These are phyloP conservation scores for Acrobasis consociella DNA, from an alignment of 2,888 invertebrate genomes.

Conservation along the genomic window DNA sequence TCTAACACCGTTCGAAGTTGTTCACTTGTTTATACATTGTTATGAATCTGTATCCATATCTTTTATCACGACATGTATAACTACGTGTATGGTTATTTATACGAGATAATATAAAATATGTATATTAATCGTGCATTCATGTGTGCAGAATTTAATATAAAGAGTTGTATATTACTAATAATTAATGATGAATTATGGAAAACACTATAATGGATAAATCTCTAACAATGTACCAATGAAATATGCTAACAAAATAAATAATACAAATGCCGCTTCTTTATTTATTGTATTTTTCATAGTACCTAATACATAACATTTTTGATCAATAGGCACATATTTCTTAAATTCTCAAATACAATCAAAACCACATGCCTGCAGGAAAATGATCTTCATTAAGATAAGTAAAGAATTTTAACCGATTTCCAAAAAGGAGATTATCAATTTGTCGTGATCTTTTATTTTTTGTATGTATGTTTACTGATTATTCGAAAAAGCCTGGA, in stretches of 20 bases:
- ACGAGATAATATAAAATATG: conserved; percentile 70
- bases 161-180: conserved; percentile 77
- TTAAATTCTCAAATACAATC: too few species aligned
- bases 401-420: too few species aligned
- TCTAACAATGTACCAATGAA: conserved; percentile 81
- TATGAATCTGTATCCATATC: conserved; percentile 78
- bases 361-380: too few species aligned
- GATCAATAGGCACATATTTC: too few species aligned
- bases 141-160: conserved; percentile 76
- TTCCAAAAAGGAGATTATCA: too few species aligned
- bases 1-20: conserved; percentile 77
- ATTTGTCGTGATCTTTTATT: too few species aligned
- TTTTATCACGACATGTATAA: conserved; percentile 73
- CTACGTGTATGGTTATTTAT: conserved; percentile 76
- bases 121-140: conserved; percentile 76
- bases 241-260: conserved; percentile 80
- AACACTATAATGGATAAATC: conserved; percentile 71
- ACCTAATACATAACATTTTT: conserved; percentile 13
- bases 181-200: conserved; percentile 67
- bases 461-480: too few species aligned
- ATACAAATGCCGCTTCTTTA: conserved; percentile 82
- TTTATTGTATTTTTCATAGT: conserved; percentile 66
- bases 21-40: conserved; percentile 82
- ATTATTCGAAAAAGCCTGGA: too few species aligned
- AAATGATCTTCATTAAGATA: too few species aligned